A percentile compares a stretch with the other conserved stretches of the same genome.
These are phyloP conservation scores for Albula glossodonta DNA, from an alignment of 2,113 vertebrate species.

Conservation along the genomic window DNA sequence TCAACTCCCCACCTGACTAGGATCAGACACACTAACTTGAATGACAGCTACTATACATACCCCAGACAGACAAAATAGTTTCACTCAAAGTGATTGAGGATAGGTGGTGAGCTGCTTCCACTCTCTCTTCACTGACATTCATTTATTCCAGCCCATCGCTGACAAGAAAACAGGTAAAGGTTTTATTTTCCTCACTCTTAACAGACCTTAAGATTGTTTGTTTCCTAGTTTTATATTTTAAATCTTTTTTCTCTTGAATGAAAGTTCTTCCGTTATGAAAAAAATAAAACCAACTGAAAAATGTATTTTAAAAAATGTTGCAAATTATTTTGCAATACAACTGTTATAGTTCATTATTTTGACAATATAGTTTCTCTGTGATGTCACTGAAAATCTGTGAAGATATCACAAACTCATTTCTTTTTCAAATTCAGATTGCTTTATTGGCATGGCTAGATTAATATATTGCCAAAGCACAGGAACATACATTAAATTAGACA, in stretches of 20 bases:
- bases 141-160: not conserved
- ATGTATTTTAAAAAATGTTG: not conserved
- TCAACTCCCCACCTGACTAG: not conserved
- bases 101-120: not conserved
- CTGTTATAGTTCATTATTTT: too few species aligned
- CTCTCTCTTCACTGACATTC: not conserved
- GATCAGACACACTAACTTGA: constrained; percentile 14
- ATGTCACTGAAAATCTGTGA: not conserved
- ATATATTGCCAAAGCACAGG: too few species aligned
- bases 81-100: not conserved
- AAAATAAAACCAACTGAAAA: not conserved
- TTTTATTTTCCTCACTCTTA: not conserved
- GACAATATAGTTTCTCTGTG: not conserved
- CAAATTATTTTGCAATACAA: not conserved
- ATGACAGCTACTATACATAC: too few species aligned
- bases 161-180: not conserved
- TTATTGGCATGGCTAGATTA: too few species aligned
- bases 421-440: too few species aligned
- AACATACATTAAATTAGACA: too few species aligned
- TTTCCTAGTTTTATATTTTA: too few species aligned
- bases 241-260: too few species aligned
- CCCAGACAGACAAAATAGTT: not conserved
- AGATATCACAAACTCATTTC: not conserved
- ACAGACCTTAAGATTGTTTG: not conserved
- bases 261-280: not conserved